Conservation (phyloP, 2,113 vertebrate genomes). For the Cynocephalus volans region DNA sequence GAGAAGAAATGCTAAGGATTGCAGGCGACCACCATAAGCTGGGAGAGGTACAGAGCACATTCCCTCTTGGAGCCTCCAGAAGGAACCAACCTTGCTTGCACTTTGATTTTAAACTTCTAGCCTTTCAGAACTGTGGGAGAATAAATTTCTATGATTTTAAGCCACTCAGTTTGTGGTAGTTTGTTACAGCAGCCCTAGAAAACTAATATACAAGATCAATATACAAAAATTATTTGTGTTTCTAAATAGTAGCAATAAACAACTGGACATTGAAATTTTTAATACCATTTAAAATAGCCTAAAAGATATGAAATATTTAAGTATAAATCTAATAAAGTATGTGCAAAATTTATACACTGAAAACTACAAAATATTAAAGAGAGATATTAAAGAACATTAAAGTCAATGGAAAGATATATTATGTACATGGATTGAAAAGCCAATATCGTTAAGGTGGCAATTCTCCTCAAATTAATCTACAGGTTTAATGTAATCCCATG, state of each 20-base stretch:
- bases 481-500: neutral
- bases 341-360: neutral
- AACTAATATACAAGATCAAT: neutral
- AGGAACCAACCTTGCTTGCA: neutral
- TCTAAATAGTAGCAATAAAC: neutral
- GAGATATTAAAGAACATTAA: neutral
- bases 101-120: neutral
- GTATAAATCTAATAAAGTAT: neutral
- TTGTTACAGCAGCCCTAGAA: neutral
- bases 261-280: neutral
- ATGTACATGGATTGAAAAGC: neutral
- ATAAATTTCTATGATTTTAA: neutral
- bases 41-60: neutral
- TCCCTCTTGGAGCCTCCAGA: neutral
- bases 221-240: constrained; percentile 1
- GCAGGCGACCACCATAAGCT: too few species aligned
- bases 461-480: neutral
- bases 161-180: neutral
- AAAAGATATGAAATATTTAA: constrained; percentile 34
- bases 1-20: neutral
- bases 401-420: neutral
- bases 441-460: neutral
- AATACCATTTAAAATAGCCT: neutral
- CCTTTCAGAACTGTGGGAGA: neutral
- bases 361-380: neutral